phyloP scores from a whole-genome alignment of 2,888 invertebrate species.

The Cremastobaeus sp. region DNA sequence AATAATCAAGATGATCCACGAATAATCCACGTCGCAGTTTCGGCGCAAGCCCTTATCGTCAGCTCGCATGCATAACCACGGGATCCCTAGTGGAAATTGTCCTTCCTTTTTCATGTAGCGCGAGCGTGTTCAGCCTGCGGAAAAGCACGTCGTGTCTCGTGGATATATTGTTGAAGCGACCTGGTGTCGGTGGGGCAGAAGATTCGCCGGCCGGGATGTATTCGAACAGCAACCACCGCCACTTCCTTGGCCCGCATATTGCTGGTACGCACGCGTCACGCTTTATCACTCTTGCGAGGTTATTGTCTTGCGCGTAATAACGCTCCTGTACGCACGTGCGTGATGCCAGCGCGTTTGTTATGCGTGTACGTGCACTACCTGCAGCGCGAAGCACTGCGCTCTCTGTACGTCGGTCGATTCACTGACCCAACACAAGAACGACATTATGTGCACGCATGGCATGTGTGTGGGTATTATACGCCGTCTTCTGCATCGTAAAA shows the following conservation, averaged over 20 bases:
- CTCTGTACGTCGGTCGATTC: slow-evolving; percentile 43
- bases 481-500: slow-evolving; percentile 42
- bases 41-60: slow-evolving; percentile 23
- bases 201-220: slow-evolving; percentile 49
- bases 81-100: slow-evolving; percentile 52
- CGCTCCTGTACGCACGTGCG: slow-evolving; percentile 55
- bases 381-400: slow-evolving; percentile 51
- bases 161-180: slow-evolving; percentile 54
- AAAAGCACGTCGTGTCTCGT: slow-evolving; percentile 59
- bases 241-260: slow-evolving; percentile 64
- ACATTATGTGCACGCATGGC: neutral
- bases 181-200: slow-evolving; percentile 53
- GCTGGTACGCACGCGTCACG: slow-evolving; percentile 71
- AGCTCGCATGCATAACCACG: slow-evolving; percentile 35
- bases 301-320: slow-evolving; percentile 71
- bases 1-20: slow-evolving; percentile 26
- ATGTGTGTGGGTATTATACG: slow-evolving; percentile 25
- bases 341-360: slow-evolving; percentile 51
- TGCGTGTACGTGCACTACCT: slow-evolving; percentile 34
- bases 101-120: slow-evolving; percentile 18
- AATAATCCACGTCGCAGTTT: slow-evolving; percentile 16
- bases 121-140: slow-evolving; percentile 45
- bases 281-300: slow-evolving; percentile 73
- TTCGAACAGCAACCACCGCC: slow-evolving; percentile 41
- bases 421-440: slow-evolving; percentile 38